Evolutionary conservation across 2,113 vertebrate genomes (phyloP), one percentile per base, ranked within the genome.

Genomic region (Bujurquina vittata): DNA sequence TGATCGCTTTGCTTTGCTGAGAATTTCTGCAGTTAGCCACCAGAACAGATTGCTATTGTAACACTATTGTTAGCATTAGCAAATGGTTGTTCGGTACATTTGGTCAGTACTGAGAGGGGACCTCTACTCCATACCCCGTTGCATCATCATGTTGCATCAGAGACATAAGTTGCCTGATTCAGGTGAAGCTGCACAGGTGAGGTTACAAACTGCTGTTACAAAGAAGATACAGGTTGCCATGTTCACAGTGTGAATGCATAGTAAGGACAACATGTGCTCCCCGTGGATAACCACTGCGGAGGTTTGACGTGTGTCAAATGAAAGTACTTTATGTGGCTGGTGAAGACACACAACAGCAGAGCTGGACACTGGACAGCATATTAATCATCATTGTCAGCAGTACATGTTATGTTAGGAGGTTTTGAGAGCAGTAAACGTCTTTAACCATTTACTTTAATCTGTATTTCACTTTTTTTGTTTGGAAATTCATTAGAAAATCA

Each of bases 271-370:
- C 57, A 18, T 61, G 58, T 33, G 57, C 58, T 77, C 26, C 54
- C 46, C 40, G 31, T 63, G 49, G 46, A 15, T 62, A 77, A 62
- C 62, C 1, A 4, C 26, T 2, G 52, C 10, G 15, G 15, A 55
- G 46, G 61, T 56, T 79, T 67, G 17, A 67, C 22, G n/a, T n/a
- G 49, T 20, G 49, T 40, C 49, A 79, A 35, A 65, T 79, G 18
- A 26, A 79, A 79, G 55, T 33, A 55, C 33, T 55, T 56, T 31
- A 40, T 26, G 77, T 35, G 65, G 49, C 43, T 52, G 43, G 65
- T 29, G 40, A 69, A 29, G 63, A 43, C 37, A 18, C 37, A 59
- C 56, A 46, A 23, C 15, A 59, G 22, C 37, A 0, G 2, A 54
- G 29, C 59, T 52, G 43, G 10, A 60, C 23, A 57, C 59, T 37